Evolutionary conservation across 2,113 vertebrate genomes (phyloP), one percentile per base, ranked within the genome.

Genomic region (Cheilinus undulatus): DNA sequence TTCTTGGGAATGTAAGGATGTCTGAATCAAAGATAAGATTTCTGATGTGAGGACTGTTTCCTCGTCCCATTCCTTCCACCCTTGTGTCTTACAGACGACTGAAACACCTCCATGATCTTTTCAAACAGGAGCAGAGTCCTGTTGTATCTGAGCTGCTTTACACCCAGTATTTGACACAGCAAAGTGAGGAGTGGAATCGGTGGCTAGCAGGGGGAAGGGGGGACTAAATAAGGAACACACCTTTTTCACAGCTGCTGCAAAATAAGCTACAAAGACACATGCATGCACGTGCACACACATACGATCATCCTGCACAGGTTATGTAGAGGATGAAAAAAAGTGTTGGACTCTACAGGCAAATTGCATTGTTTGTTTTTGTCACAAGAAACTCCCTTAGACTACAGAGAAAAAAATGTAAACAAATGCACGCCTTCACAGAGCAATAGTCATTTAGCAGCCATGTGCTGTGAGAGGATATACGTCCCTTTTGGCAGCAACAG

Each of bases 261-360:
- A 86, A 88, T 89, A 92, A 90, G 85, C 88, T 89, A 88, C 83
- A 88, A 74, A 82, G 40, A 83, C 76, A 79, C 60, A 28, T 19
- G 60, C n/a, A 66, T 34, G 43, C 69, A 51, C 28, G 1, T 59
- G 46, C 78, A 71, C 56, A 52, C 59, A 58, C 80, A 13, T 48
- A 57, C 19, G 48, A 19, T 54, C 46, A n/a, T 32, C 32, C 54
- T 69, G 46, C 34, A 57, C 42, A 50, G 48, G 51, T 65, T 6
- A 0, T 38, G 65, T 48, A 56, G 45, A 8, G 49, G 42, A 34
- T n/a, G 20, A 14, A n/a, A 58, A 17, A 24, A 38, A 9, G 56
- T 19, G 32, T 45, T 15, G 22, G 56, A 28, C 14, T 66, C 43
- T 62, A 48, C 36, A 61, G 72, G 51, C 48, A 51, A 19, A 50